phyloP scores from a whole-genome alignment of 1,140 invertebrate species.

The Hylyphantes graminicola region DNA sequence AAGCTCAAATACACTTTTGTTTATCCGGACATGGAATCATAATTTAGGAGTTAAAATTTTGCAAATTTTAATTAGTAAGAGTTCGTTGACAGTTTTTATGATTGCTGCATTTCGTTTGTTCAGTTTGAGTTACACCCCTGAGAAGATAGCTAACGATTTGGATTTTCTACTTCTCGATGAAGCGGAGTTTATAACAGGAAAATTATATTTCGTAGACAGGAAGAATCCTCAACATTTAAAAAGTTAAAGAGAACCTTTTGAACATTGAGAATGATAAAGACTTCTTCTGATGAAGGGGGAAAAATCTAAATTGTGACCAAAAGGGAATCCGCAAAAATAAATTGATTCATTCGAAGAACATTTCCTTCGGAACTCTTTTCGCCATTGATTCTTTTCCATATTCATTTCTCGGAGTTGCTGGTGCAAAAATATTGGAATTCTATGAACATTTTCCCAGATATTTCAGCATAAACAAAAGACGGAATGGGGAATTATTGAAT shows the following conservation, averaged over 20 bases:
- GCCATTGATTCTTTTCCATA: slow-evolving; percentile 46
- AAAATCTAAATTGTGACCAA: background rate
- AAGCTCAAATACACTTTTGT: no score
- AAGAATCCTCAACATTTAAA: slow-evolving; percentile 11
- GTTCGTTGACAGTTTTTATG: no score
- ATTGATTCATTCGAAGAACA: slow-evolving; percentile 1
- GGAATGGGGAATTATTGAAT: slow-evolving; percentile 54
- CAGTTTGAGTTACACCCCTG: no score
- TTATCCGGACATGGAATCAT: no score
- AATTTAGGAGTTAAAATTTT: no score
- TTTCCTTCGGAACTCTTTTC: slow-evolving; percentile 23
- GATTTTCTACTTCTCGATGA: no score
- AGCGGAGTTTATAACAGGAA: no score
- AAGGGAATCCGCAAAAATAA: background rate
- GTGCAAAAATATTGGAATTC: slow-evolving; percentile 58
- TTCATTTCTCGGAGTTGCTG: slow-evolving; percentile 37
- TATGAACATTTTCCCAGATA: slow-evolving; percentile 53
- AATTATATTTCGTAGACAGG: no score
- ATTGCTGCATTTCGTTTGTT: no score
- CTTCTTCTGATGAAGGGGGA: background rate
- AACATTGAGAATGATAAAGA: slow-evolving; percentile 23
- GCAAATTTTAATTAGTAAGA: no score
- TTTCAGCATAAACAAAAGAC: slow-evolving; percentile 51
- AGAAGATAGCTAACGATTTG: no score
- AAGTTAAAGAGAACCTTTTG: slow-evolving; percentile 32